phyloP scores from a whole-genome alignment of 2,888 invertebrate genomes.

The Germaria angustata region DNA sequence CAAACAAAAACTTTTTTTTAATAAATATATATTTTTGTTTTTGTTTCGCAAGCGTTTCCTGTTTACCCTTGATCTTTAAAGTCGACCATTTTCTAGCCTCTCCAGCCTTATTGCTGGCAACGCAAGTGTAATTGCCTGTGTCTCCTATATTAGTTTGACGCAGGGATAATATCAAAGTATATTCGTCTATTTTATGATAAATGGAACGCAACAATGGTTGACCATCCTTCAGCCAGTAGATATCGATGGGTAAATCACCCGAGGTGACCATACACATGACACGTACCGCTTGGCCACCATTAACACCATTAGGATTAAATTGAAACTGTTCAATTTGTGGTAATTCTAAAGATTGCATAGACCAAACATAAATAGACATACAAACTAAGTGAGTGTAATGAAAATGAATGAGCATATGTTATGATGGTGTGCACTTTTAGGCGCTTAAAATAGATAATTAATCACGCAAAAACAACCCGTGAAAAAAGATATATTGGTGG shows the following conservation, averaged over 20 bases:
- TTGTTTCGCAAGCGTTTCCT: too few relatives aligned
- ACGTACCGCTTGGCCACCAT: conserved; percentile 81
- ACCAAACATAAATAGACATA: conserved; percentile 2
- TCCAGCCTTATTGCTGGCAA: conserved; percentile 83
- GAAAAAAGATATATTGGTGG: neutral
- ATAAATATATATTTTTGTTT: neutral
- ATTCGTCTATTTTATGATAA: conserved; percentile 81
- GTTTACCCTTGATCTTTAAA: conserved; percentile 82
- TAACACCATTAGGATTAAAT: conserved; percentile 81
- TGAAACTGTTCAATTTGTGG: conserved; percentile 82
- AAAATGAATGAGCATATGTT: neutral
- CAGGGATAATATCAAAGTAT: conserved; percentile 80
- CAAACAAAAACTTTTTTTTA: conserved; percentile 13
- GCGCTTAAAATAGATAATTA: neutral
- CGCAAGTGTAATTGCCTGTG: conserved; percentile 83
- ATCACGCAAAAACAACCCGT: neutral
- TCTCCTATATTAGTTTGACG: conserved; percentile 79
- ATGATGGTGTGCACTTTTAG: neutral
- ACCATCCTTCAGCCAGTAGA: conserved; percentile 84
- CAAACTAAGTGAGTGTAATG: neutral
- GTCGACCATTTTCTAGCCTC: conserved; percentile 81
- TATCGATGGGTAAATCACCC: conserved; percentile 89
- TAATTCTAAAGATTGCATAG: conserved; percentile 75
- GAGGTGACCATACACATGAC: conserved; percentile 85
- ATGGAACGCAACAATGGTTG: conserved; percentile 77